These are phyloP conservation scores for Epizoanthus rinbou DNA, from an alignment of 92 coral and sea anemone genomes.

Conservation along the genomic window DNA sequence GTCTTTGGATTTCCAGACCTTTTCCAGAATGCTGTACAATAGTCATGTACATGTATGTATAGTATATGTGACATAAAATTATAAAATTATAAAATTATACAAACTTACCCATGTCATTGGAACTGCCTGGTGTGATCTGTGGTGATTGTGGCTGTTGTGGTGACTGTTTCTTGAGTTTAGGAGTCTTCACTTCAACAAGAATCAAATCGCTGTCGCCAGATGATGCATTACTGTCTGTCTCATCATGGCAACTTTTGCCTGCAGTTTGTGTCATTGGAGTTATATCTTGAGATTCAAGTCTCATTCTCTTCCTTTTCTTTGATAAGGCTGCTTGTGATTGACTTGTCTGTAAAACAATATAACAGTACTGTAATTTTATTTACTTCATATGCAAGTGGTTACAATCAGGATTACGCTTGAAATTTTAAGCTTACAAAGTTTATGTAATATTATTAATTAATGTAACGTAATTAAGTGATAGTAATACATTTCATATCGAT, in stretches of 20 bases:
- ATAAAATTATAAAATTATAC: too few species aligned
- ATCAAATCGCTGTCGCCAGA: constrained; percentile 34
- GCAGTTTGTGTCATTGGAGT: neutral
- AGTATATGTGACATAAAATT: too few species aligned
- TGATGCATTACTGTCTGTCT: constrained; percentile 3
- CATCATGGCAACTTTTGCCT: neutral
- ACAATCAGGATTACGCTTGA: too few species aligned
- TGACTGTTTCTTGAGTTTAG: constrained; percentile 7
- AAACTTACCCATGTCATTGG: constrained; percentile 10
- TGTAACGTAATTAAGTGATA: too few species aligned
- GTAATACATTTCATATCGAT: too few species aligned
- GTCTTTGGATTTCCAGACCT: too few species aligned
- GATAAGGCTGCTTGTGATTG: neutral
- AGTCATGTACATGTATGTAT: too few species aligned
- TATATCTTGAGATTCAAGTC: neutral
- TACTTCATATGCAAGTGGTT: too few species aligned
- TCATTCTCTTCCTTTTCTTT: constrained; percentile 35
- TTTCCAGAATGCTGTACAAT: too few species aligned
- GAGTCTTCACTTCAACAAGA: constrained; percentile 16
- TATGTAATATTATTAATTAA: too few species aligned
- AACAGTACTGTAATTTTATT: too few species aligned
- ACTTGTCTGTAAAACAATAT: constrained; percentile 22
- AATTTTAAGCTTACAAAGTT: too few species aligned
- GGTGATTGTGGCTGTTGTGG: constrained; percentile 2
- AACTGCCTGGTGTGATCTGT: neutral